phyloP scores from a whole-genome alignment of 2,797 vertebrate genomes.

The Xyrichtys novacula region DNA sequence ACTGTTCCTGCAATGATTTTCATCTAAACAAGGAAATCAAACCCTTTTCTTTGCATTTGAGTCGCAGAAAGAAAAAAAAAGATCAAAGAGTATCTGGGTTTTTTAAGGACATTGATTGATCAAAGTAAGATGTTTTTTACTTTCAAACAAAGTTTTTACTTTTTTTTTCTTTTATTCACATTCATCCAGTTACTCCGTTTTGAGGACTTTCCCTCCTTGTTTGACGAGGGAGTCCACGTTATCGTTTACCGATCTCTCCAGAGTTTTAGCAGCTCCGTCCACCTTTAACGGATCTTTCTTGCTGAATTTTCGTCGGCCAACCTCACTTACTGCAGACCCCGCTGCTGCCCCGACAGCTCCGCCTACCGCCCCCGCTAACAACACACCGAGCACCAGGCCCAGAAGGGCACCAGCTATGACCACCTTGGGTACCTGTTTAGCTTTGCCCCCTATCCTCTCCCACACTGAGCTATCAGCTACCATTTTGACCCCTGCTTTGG shows the following conservation, averaged over 20 bases:
- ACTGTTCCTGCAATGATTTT: not conserved
- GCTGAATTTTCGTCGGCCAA: conserved; percentile 72
- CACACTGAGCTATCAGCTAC: conserved; percentile 74
- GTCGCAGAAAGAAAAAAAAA: not conserved
- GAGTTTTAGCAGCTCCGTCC: conserved; percentile 7
- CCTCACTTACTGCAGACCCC: conserved; percentile 76
- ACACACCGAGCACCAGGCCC: conserved; percentile 77
- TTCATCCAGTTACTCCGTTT: conserved; percentile 72
- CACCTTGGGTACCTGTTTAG: conserved; percentile 63
- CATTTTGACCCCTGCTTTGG: conserved; percentile 71
- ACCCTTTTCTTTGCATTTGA: not conserved
- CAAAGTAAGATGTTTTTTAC: not conserved
- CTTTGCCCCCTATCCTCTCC: conserved; percentile 61
- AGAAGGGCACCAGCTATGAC: conserved; percentile 68
- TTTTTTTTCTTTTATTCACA: conserved; percentile 4
- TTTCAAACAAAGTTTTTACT: conserved; percentile 13
- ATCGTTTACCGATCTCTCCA: conserved; percentile 19
- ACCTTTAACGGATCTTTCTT: conserved; percentile 38
- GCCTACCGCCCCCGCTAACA: conserved; percentile 77
- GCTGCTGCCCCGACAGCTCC: conserved; percentile 79
- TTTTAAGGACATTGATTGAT: not conserved
- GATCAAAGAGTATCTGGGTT: not conserved
- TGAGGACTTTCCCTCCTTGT: conserved; percentile 67
- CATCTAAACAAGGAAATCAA: not conserved
- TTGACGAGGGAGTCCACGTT: conserved; percentile 27